These are phyloP conservation scores for Agraylea sexmaculata DNA, from an alignment of 1,140 invertebrate genomes.

Conservation along the genomic window DNA sequence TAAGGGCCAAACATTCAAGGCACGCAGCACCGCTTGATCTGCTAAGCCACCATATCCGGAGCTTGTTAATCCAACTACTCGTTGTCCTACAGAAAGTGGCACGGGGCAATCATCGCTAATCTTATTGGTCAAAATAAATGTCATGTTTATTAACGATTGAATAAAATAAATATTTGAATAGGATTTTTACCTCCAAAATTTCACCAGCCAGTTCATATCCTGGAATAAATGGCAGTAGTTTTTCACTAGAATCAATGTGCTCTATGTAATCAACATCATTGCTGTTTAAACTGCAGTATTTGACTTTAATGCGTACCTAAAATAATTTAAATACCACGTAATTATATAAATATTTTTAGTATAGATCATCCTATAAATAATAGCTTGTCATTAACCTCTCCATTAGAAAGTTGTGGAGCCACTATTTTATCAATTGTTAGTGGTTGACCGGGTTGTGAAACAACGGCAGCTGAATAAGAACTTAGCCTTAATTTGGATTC, in stretches of 20 bases:
- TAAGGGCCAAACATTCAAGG: slow-evolving; percentile 39
- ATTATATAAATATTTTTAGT: no score
- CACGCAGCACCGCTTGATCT: slow-evolving; percentile 19
- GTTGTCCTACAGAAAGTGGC: slow-evolving; percentile 11
- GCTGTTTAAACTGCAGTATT: slow-evolving; percentile 45
- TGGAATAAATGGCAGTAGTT: slow-evolving; percentile 37
- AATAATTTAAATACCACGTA: background rate
- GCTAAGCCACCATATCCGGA: slow-evolving; percentile 12
- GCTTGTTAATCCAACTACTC: slow-evolving; percentile 13
- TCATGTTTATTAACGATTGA: background rate
- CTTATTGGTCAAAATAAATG: slow-evolving; percentile 6
- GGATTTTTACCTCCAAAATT: slow-evolving; percentile 30
- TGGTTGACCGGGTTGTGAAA: slow-evolving; percentile 2
- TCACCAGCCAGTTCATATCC: slow-evolving; percentile 43
- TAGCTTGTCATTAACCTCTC: slow-evolving; percentile 2
- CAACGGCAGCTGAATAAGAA: slow-evolving; percentile 1
- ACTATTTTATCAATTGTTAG: background rate
- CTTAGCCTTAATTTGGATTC: no score
- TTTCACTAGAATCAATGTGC: slow-evolving; percentile 12
- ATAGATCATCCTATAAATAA: no score
- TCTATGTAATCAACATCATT: slow-evolving; percentile 32
- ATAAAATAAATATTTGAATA: background rate
- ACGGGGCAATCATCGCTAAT: slow-evolving; percentile 7
- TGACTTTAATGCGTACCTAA: slow-evolving; percentile 33
- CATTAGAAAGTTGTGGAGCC: background rate